These are phyloP conservation scores for Eurystomus gularis DNA, from an alignment of 2,113 vertebrate genomes.

Conservation along the genomic window DNA sequence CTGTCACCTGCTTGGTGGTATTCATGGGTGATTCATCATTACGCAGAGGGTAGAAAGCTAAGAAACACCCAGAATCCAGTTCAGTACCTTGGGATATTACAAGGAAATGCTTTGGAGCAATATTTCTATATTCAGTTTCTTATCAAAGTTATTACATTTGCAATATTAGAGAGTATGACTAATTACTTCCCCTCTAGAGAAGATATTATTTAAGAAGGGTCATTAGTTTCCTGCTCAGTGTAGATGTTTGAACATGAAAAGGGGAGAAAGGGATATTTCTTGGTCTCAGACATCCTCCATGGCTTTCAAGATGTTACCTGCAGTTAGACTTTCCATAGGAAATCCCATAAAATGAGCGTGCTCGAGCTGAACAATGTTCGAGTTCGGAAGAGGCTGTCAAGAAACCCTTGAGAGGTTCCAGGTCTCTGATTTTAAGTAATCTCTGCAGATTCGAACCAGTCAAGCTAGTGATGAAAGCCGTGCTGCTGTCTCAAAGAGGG, in stretches of 20 bases:
- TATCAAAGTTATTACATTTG: slow-evolving; percentile 4
- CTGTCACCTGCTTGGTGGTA: not conserved
- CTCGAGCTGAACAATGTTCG: not conserved
- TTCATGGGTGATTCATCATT: slow-evolving; percentile 20
- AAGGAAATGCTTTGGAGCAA: not conserved
- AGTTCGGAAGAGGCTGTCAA: not conserved
- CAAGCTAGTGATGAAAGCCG: not conserved
- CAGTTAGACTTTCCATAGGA: not conserved
- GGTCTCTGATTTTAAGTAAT: not conserved
- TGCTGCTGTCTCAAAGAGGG: not conserved
- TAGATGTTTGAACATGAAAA: not conserved
- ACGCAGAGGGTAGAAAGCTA: not conserved
- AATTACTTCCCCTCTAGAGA: slow-evolving; percentile 41
- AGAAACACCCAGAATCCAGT: not conserved
- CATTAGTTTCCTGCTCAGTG: slow-evolving; percentile 21
- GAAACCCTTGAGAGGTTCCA: not conserved
- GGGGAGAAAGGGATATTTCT: not conserved
- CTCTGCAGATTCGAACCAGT: not conserved
- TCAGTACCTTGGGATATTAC: not conserved
- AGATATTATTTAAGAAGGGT: slow-evolving; percentile 35
- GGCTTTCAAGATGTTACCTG: not conserved
- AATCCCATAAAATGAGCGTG: not conserved
- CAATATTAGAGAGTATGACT: slow-evolving; percentile 30
- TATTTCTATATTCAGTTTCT: slow-evolving; percentile 21
- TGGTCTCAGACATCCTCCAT: not conserved